Evolutionary conservation across 2,113 vertebrate genomes (phyloP).

Genomic region (Scopus umbretta): DNA sequence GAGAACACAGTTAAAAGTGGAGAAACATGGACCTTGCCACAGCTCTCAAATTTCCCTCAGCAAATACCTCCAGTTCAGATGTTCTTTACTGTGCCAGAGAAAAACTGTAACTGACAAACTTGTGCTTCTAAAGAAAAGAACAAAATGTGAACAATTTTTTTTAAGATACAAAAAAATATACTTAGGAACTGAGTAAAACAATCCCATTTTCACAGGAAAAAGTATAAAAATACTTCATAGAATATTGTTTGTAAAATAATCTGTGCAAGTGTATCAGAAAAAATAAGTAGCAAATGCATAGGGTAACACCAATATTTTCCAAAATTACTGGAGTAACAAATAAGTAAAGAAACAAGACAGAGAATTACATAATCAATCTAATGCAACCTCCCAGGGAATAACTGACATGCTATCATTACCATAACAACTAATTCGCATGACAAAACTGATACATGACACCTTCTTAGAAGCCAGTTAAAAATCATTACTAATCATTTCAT

Average conservation of each 20-base stretch:
- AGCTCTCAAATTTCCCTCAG: neutral
- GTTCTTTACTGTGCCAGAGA: neutral
- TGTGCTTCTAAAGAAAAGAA: neutral
- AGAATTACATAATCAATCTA: conserved; percentile 43
- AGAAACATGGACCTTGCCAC: neutral
- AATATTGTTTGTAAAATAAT: neutral
- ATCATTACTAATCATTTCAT: conserved; percentile 7
- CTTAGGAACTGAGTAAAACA: neutral
- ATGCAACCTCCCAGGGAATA: neutral
- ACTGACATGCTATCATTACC: neutral
- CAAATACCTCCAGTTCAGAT: neutral
- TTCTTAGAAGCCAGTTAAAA: conserved; percentile 36
- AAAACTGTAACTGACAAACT: neutral
- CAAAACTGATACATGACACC: conserved; percentile 41
- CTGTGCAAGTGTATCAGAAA: neutral
- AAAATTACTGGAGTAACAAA: neutral
- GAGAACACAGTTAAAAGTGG: neutral
- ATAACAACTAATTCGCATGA: conserved; percentile 13
- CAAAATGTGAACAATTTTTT: neutral
- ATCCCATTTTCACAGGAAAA: neutral
- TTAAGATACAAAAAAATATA: neutral
- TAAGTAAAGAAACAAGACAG: neutral
- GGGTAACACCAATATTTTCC: neutral
- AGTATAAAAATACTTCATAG: neutral
- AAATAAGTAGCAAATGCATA: neutral